A percentile compares a stretch with the other conserved stretches of the same genome.
phyloP scores from a whole-genome alignment of 2,113 vertebrate genomes.

The Cnemophilus loriae region DNA sequence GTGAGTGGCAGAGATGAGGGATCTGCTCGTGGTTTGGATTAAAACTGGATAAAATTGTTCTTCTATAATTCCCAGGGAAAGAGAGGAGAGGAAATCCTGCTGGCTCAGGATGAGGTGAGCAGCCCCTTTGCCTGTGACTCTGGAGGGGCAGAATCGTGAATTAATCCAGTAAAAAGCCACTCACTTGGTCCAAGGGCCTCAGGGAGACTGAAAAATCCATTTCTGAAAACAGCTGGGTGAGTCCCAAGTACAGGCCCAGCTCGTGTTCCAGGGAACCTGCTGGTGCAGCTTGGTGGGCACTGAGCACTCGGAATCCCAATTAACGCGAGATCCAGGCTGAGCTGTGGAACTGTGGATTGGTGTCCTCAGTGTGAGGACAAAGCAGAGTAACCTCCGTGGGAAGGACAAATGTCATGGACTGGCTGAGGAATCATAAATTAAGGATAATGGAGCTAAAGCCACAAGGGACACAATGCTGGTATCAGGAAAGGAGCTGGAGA shows the following conservation, averaged over 20 bases:
- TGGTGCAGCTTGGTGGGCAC: neutral
- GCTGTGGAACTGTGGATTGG: neutral
- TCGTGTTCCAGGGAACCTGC: neutral
- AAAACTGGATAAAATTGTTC: fast-evolving
- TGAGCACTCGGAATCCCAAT: neutral
- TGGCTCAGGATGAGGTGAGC: neutral
- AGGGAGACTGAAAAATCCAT: neutral
- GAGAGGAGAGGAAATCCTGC: neutral
- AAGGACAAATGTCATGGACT: neutral
- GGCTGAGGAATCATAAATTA: neutral
- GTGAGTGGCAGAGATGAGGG: neutral
- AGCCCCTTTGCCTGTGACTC: fast-evolving
- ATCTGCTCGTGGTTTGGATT: neutral
- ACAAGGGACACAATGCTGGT: fast-evolving
- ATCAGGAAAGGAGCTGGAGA: neutral
- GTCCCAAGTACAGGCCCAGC: neutral
- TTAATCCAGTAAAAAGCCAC: neutral
- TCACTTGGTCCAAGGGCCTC: neutral
- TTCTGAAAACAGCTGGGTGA: neutral
- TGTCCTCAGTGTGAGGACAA: neutral
- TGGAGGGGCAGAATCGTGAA: neutral
- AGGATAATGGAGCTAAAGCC: neutral
- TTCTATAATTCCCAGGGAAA: neutral
- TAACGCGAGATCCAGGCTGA: neutral
- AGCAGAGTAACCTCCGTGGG: neutral